Percentiles rank a stretch among this genome's conserved stretches.
Conservation (phyloP, 1,140 invertebrate species). For the Globodera ellingtonae region DNA sequence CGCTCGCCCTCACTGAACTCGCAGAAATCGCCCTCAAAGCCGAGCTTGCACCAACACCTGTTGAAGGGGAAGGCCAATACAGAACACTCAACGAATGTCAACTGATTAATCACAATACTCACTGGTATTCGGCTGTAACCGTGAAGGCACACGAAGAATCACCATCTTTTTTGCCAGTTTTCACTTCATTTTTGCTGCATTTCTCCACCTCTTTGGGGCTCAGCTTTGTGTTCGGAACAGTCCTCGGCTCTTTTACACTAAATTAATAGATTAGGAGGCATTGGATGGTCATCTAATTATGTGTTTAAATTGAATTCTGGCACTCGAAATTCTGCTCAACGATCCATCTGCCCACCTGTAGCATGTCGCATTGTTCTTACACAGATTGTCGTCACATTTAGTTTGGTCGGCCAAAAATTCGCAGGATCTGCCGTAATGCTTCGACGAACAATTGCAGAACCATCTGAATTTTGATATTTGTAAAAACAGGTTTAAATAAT, state of each 20-base stretch:
- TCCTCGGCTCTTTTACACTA: slow-evolving; percentile 16
- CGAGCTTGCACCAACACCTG: slow-evolving; percentile 47
- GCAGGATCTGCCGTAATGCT: slow-evolving; percentile 44
- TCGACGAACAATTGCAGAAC: slow-evolving; percentile 39
- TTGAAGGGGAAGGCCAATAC: not conserved
- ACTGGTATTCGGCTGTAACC: slow-evolving; percentile 28
- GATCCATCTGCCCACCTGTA: slow-evolving; percentile 35
- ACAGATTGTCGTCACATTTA: slow-evolving; percentile 34
- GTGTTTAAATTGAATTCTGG: too few species aligned
- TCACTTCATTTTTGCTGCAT: not conserved
- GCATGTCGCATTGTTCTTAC: slow-evolving; percentile 44
- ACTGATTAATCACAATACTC: not conserved
- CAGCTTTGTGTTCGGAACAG: slow-evolving; percentile 18
- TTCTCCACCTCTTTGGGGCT: not conserved
- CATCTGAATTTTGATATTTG: slow-evolving; percentile 29
- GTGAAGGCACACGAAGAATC: not conserved
- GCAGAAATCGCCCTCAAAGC: slow-evolving; percentile 43
- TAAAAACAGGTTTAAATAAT: not conserved
- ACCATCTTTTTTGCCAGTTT: not conserved
- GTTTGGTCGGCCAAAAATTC: slow-evolving; percentile 43
- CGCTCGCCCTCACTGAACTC: slow-evolving; percentile 45
- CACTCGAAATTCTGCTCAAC: not conserved
- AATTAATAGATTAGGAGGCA: not conserved
- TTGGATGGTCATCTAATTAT: too few species aligned
- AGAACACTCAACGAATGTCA: slow-evolving; percentile 7